Evolutionary conservation across 2,888 invertebrate species (phyloP), one percentile per base, ranked within the genome.

Genomic region (Melikaiella ostensackeni): DNA sequence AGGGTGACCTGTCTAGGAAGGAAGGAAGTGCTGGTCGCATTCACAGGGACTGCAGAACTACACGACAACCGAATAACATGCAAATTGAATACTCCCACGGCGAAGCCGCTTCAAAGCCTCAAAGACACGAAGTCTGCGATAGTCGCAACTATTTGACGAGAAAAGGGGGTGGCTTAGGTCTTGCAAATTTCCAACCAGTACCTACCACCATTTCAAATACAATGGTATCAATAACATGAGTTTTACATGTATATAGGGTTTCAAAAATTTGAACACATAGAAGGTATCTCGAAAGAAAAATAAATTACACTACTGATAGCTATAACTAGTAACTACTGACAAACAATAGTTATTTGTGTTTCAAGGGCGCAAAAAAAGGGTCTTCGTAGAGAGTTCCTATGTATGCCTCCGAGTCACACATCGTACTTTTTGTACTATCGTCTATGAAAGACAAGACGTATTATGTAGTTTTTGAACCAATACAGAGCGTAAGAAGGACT

Each of bases 1-100:
- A 76, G 75, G 78, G 63, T 78, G 73, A 75, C 75, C 76, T 80
- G 78, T 78, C 78, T 75, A 70, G 73, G 80, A 78, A 80, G 80
- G 80, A 80, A 76, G 75, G 80, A 80, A 76, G 73, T 76, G 42
- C 74, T 78, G 78, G 80, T 76, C 75, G 73, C 62, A 76, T 76
- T 80, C 76, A 80, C 80, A 70, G 81, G 81, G 81, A 80, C 81
- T 76, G 62, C 78, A 77, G 81, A 83, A 81, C 79, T 83, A 84
- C 80, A 83, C 79, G 81, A 76, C 80, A 78, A 74, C 80, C 84
- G 82, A 87, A 88, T 89, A 87, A 87, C 85, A 88, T 88, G 88
- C 87, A 89, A 88, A 88, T 89, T 86, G 85, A 86, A 87, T 87
- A 86, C 84, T 75, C 78, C 73, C 76, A 78, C 74, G 76, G 74